phyloP scores from a whole-genome alignment of 2,113 vertebrate species.

The Malurus melanocephalus region DNA sequence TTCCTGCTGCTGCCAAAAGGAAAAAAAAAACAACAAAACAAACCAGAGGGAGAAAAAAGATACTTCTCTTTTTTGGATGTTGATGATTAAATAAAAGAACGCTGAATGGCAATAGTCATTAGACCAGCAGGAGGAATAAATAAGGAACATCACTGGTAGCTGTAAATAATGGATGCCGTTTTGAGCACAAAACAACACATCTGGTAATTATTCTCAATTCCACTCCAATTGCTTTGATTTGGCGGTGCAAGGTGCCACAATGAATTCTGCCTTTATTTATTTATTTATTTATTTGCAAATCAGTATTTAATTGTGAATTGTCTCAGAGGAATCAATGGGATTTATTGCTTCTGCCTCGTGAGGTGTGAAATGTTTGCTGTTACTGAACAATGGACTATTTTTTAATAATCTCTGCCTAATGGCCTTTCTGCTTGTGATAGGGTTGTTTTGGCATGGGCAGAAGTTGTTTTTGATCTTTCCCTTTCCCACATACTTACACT shows the following conservation, averaged over 20 bases:
- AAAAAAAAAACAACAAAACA: not conserved
- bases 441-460: not conserved
- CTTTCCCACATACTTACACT: not conserved
- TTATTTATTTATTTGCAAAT: constrained; percentile 63
- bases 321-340: constrained; percentile 65
- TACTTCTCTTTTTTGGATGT: constrained; percentile 27
- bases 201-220: constrained; percentile 59
- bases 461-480: not conserved
- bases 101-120: constrained; percentile 42
- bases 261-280: constrained; percentile 34
- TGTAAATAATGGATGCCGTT: constrained; percentile 43
- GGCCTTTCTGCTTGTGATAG: not conserved
- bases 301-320: constrained; percentile 71
- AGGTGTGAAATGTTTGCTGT: constrained; percentile 67
- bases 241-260: not conserved
- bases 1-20: not conserved
- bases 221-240: constrained; percentile 49
- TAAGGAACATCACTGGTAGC: constrained; percentile 39
- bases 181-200: constrained; percentile 57
- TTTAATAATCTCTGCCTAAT: constrained; percentile 55
- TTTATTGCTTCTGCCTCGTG: constrained; percentile 65
- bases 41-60: not conserved
- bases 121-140: constrained; percentile 50
- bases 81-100: constrained; percentile 57
- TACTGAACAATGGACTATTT: constrained; percentile 63